Evolutionary conservation across 2,888 invertebrate species (phyloP).

Genomic region (Lysandra coridon): DNA sequence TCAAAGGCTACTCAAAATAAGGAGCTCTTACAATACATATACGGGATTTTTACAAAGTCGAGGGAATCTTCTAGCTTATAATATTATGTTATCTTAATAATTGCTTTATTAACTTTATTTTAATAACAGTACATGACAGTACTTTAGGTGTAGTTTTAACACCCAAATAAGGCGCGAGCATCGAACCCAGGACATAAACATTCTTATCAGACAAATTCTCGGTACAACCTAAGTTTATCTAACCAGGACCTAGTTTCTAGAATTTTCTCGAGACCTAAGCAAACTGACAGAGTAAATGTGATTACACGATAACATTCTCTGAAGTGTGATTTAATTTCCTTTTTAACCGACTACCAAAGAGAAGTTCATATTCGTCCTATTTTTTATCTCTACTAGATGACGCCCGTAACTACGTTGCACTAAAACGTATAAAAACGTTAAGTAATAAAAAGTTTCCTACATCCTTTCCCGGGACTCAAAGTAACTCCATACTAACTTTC

Average conservation of each 20-base stretch:
- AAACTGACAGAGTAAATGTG: constrained; percentile 26
- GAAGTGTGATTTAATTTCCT: constrained; percentile 4
- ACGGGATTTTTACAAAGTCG: too few relatives aligned
- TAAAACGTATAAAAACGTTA: too few relatives aligned
- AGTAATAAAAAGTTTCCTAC: too few relatives aligned
- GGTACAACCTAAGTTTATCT: constrained; percentile 4
- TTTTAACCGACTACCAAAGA: not conserved
- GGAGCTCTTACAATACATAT: too few relatives aligned
- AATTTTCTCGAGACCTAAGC: constrained; percentile 17
- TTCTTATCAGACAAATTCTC: constrained; percentile 21
- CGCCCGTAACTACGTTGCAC: not conserved
- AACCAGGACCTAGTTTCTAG: constrained; percentile 28
- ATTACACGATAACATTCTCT: constrained; percentile 6
- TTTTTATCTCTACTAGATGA: too few relatives aligned
- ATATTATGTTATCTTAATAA: too few relatives aligned
- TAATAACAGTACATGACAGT: not conserved
- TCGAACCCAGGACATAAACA: constrained; percentile 24
- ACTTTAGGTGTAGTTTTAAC: not conserved
- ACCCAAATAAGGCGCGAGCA: not conserved
- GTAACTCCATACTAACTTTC: too few relatives aligned
- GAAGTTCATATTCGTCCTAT: too few relatives aligned
- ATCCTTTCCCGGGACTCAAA: too few relatives aligned
- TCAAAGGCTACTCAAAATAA: too few relatives aligned
- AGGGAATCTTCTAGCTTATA: too few relatives aligned
- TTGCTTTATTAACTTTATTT: not conserved